Percentiles rank a stretch among this genome's conserved stretches.
phyloP scores from a whole-genome alignment of 1,140 invertebrate genomes.

The Macrosteles quadrilineatus region DNA sequence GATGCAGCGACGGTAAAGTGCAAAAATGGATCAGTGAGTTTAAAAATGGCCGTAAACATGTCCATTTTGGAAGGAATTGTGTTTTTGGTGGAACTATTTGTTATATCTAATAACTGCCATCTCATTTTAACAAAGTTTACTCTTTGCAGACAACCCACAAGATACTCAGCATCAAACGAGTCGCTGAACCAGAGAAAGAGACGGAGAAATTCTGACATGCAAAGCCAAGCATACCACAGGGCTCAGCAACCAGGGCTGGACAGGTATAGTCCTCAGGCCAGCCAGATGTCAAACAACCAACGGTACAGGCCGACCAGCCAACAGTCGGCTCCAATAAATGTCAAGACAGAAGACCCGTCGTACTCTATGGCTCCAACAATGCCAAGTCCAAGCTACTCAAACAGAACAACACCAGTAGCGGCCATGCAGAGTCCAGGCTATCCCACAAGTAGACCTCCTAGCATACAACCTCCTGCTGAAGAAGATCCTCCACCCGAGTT shows the following conservation, averaged over 20 bases:
- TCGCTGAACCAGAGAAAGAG: no score
- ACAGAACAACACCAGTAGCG: not conserved
- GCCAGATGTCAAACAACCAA: not conserved
- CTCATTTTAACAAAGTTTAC: no score
- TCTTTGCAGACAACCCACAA: no score
- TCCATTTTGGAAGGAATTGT: no score
- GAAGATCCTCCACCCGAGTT: constrained; percentile 13
- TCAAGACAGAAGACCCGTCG: not conserved
- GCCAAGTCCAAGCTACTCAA: not conserved
- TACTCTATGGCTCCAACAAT: not conserved
- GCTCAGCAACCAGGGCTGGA: not conserved
- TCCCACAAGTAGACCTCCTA: not conserved
- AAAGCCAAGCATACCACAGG: no score
- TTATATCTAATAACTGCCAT: no score
- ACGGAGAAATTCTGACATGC: no score
- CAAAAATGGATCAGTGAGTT: no score
- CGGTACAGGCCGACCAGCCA: not conserved
- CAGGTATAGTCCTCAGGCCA: constrained; percentile 1
- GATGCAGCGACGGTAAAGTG: no score
- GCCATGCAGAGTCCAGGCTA: not conserved
- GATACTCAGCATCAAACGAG: no score
- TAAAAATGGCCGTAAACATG: no score
- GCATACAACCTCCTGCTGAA: constrained; percentile 1
- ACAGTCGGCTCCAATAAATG: not conserved
- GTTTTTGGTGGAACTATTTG: no score